Base-by-base conservation (phyloP, 2,888 invertebrate genomes). In the Reticulitermes lucifugus region DNA sequence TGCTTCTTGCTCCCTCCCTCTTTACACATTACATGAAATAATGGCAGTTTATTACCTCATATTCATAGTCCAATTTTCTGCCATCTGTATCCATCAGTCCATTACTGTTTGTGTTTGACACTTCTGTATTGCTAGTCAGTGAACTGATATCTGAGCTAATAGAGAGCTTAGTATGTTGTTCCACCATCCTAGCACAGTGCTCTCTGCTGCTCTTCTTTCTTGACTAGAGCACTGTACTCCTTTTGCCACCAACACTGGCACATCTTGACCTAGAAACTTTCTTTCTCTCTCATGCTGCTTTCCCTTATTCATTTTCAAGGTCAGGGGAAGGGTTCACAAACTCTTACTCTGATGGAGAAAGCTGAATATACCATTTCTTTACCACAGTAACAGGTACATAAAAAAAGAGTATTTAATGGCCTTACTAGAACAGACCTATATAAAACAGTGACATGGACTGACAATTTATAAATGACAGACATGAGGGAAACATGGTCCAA, bases 151-250 rank as follows among this genome's bases (percentile, higher is more conserved):
- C 65, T 7, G 43, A 81, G 25, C 0, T 35, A 25, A 70, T 70
- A n/a, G 81, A 70, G 22, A 81, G 70, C 70, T 81, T 70, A 14
- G 81, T 25, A n/a, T 81, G 81, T n/a, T 81, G 81, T n/a, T 81
- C 81, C 81, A 70, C 46, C 70, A 81, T 77, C 46, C n/a, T 43
- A 41, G 41, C 14, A 21, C 41, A 35, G 12, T 7, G 25, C 25
- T 18, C 73, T 21, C 73, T n/a, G 21, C 73, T 73, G 73, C 18
- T 70, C n/a, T 25, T 70, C n/a, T n/a, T 70, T 29, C 70, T 70
- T 29, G 12, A 70, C 25, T 70, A 21, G 18, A 41, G 73, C 41
- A 18, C 10, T 41, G 73, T 70, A 65, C 25, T 70, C 25, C n/a
- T 7, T 14, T 29, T 55, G 29, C 35, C 29, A 80, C 59, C 80